Base-by-base conservation (phyloP, 2,888 invertebrate genomes). In the Caenorhabditis zanzibari region DNA sequence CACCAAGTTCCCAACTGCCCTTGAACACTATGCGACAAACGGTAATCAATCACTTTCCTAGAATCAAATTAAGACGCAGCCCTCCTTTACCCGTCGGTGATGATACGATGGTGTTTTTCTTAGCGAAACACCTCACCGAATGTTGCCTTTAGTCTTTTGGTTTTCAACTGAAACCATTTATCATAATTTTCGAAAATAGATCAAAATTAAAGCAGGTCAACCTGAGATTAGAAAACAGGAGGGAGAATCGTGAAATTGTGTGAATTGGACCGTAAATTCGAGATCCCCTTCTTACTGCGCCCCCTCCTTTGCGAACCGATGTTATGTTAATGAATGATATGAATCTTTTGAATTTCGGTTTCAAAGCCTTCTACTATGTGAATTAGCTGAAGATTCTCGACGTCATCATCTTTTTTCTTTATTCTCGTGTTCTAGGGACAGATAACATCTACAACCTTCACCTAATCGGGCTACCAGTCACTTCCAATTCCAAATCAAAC, bases 1-100 rank as follows among this genome's bases (percentile, higher is more conserved):
- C 24, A 22, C 9, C 22, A 38, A 63, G 71, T 79, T 79, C 71
- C 79, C 52, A 44, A 12, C 44, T 66, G 82, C 72, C 82, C 82
- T 82, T 82, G 82, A 82, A 82, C 71, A 61, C 56, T 64, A 44
- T 26, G 49, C 79, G 79, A 63, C 79, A 63, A 72, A 71, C 71
- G 64, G 79, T 79, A 71, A 79, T 82, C 76, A 82, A 82, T 82
- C 82, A 82, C 82, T 82, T 82, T 82, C 82, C 72, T 66, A 82
- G 71, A 72, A 82, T 72, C 64, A 76, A 82, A 82, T 82, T 73
- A 82, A 76, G 82, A 82, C 82, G 41, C 49, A 59, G 63, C 63
- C 71, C 54, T n/a, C 35, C 16, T 58, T 52, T 9, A 54, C 54
- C 26, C 26, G 49, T 52, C 76, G 68, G 68, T 76, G 76, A n/a